Base-by-base conservation (phyloP, 2,113 vertebrate species). In the Prunella himalayana region DNA sequence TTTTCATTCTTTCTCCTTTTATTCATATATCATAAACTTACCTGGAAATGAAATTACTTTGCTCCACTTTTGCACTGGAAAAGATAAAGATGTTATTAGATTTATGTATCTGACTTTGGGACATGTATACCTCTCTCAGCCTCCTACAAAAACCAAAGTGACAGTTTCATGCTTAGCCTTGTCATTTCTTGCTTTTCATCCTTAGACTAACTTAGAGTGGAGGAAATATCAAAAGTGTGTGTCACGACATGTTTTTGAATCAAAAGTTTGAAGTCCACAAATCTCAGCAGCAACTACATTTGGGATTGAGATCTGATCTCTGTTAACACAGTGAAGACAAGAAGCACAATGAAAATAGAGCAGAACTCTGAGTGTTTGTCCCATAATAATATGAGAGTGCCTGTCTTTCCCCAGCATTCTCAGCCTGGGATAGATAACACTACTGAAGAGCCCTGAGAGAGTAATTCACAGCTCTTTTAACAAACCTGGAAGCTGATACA, bases 331-430 rank as follows among this genome's bases (percentile, higher is more conserved):
- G 13, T 4, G 3, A 37, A 79, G 35, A 10, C 30, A 47, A 91
- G 68, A 66, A 71, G 7, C 11, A 18, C 28, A 51, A 28, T 8
- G 19, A 92, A 86, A 73, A 64, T 1, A 75, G 47, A 84, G 20
- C 33, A 63, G 39, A 81, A 6, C 7, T 78, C 37, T 33, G 2
- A 0, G 0, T 15, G 12, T 77, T 86, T 63, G 42, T 21, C 39
- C 88, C 0, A 0, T 49, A 49, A 30, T 7, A 76, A 61, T 17
- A 45, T 2, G 17, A 56, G 15, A 45, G 9, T 14, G 21, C 3
- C 23, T 63, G 28, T 42, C 42, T 93, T 82, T 9, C 4, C 39
- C 13, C 0, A 0, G 15, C 18, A n/a, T 28, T 49, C 49, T 75
- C 20, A 66, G 13, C 10, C 39, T 66, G 42, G 37, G 21, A 41